A percentile compares a stretch with the other conserved stretches of the same genome.
Conservation (phyloP, 2,113 vertebrate genomes). For the Melierax canorus region DNA sequence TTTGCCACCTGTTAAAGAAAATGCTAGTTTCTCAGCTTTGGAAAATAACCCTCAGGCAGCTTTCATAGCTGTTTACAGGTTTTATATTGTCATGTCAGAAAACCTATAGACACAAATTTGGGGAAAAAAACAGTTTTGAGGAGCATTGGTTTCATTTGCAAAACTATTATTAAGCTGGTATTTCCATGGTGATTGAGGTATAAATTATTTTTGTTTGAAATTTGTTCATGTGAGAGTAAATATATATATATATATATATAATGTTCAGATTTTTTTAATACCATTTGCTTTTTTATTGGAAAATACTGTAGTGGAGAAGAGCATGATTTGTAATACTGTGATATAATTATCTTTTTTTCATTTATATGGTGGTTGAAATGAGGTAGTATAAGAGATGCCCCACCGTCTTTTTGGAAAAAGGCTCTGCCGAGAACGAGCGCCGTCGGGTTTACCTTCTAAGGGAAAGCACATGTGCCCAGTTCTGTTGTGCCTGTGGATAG, state of each 20-base stretch:
- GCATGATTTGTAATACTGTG: not conserved
- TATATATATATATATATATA: not conserved
- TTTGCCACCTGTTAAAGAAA: not conserved
- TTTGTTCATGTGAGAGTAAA: not conserved
- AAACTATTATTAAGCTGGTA: not conserved
- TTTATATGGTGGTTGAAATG: not conserved
- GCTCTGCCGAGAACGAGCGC: too few species aligned
- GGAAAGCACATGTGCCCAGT: too few species aligned
- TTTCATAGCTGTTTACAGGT: not conserved
- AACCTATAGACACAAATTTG: not conserved
- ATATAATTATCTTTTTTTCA: not conserved
- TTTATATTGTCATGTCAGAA: not conserved
- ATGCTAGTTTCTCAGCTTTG: not conserved
- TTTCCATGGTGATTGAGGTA: not conserved
- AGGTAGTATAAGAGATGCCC: not conserved
- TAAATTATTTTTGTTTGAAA: not conserved
- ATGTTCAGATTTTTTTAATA: not conserved
- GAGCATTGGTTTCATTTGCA: not conserved
- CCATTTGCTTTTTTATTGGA: not conserved
- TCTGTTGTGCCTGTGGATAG: too few species aligned
- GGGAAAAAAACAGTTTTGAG: not conserved
- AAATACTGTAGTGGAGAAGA: not conserved
- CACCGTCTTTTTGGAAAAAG: too few species aligned
- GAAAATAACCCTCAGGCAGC: not conserved
- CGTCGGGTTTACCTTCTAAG: too few species aligned